Evolutionary conservation across 2,113 vertebrate species (phyloP).

Genomic region (Podiceps cristatus): DNA sequence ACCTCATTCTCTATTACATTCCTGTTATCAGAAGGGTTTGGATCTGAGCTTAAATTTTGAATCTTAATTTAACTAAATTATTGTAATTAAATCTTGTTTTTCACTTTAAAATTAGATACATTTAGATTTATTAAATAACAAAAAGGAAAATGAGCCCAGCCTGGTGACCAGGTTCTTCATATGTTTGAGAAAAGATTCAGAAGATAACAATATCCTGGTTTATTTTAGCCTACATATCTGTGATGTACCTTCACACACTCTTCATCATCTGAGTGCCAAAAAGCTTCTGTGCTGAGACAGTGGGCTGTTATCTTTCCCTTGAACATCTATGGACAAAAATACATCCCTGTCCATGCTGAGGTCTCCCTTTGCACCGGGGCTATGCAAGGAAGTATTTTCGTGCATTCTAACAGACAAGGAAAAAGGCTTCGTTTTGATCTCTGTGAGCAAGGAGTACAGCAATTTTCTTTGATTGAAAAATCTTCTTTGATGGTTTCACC

Average conservation of each 20-base stretch:
- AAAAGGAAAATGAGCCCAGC: background rate
- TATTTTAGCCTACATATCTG: background rate
- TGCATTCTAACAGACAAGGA: background rate
- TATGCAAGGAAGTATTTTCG: background rate
- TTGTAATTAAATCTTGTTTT: background rate
- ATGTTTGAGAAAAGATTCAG: background rate
- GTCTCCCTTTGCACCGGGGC: background rate
- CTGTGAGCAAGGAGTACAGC: background rate
- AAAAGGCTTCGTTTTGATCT: background rate
- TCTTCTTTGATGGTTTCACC: background rate
- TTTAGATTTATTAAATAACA: background rate
- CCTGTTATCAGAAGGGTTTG: background rate
- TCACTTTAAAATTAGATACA: background rate
- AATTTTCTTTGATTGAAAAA: background rate
- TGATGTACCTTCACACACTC: background rate
- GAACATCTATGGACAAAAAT: background rate
- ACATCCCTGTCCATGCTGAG: background rate
- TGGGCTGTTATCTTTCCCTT: background rate
- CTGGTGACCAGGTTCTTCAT: background rate
- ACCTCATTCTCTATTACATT: background rate
- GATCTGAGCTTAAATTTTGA: background rate
- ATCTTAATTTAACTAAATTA: background rate
- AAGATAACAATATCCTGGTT: background rate
- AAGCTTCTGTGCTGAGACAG: background rate
- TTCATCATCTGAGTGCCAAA: background rate